Evolutionary conservation across 2,797 vertebrate species (phyloP).

Genomic region (Psittacula echo): DNA sequence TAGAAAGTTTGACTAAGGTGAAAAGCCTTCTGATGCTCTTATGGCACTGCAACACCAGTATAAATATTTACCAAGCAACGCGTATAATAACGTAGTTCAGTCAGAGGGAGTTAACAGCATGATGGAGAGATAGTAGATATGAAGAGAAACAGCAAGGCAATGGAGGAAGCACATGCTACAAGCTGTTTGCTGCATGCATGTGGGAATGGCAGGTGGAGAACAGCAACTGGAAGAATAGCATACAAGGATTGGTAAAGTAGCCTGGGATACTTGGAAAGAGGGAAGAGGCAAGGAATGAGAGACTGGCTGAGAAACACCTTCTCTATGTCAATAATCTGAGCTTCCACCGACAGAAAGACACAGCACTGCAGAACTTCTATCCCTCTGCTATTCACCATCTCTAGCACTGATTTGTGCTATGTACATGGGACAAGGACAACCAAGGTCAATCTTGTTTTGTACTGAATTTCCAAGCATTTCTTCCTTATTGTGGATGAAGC

Average conservation of each 20-base stretch:
- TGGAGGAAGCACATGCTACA: background rate
- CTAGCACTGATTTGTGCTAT: background rate
- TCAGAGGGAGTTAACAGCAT: background rate
- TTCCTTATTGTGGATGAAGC: background rate
- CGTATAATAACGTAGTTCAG: background rate
- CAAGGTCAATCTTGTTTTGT: background rate
- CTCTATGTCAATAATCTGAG: background rate
- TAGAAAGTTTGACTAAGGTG: background rate
- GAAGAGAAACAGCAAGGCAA: background rate
- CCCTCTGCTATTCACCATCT: background rate
- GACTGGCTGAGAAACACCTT: background rate
- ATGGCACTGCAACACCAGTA: background rate
- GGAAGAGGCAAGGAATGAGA: background rate
- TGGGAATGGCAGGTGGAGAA: background rate
- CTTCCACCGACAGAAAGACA: background rate
- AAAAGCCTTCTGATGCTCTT: background rate
- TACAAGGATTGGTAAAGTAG: background rate
- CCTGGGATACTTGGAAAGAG: background rate
- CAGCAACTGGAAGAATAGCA: background rate
- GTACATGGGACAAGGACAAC: background rate
- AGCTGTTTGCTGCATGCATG: fast-evolving
- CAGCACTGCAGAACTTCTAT: background rate
- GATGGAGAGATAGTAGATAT: background rate
- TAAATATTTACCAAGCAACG: background rate
- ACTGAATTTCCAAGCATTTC: background rate